These are phyloP conservation scores for Gallirallus australis DNA, from an alignment of 2,797 vertebrate genomes.

Conservation along the genomic window DNA sequence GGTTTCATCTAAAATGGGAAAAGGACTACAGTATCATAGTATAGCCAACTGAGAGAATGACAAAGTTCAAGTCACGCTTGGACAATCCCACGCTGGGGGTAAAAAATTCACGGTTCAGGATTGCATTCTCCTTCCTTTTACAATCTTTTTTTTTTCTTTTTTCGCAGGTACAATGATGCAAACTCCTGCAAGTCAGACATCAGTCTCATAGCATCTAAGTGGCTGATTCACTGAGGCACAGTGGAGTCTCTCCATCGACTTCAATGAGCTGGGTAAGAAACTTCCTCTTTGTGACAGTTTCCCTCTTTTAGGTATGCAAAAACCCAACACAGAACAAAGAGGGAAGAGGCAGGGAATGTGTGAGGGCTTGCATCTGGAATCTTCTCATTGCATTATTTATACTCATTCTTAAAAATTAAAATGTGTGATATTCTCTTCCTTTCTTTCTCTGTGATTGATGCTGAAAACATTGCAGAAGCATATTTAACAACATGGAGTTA, in stretches of 20 bases:
- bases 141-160: neutral
- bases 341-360: neutral
- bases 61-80: neutral
- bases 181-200: neutral
- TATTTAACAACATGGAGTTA: constrained; percentile 20
- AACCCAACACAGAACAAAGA: neutral
- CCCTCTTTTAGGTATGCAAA: neutral
- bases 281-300: neutral
- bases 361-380: neutral
- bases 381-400: neutral
- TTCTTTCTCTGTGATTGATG: neutral
- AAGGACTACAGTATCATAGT: neutral
- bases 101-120: neutral
- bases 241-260: neutral
- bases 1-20: neutral
- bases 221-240: neutral
- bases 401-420: neutral
- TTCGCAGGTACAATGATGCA: neutral
- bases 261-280: neutral
- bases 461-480: neutral
- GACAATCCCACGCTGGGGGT: neutral
- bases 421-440: neutral
- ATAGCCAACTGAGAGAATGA: neutral
- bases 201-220: neutral
- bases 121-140: neutral